Conservation (phyloP, 2,888 invertebrate genomes). For the Psococerastis gibbosa region DNA sequence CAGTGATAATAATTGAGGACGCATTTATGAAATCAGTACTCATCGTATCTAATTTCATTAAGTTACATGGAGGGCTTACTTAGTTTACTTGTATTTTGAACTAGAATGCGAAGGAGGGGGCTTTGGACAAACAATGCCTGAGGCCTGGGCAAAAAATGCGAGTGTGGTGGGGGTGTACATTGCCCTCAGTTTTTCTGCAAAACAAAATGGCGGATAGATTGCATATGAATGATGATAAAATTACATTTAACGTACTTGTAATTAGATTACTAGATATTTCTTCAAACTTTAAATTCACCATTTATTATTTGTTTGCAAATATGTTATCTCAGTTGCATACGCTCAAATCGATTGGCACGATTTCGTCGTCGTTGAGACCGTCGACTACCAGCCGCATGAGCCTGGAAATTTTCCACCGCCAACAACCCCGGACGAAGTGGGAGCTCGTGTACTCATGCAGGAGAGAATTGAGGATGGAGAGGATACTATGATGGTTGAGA, state of each 20-base stretch:
- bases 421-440: constrained; percentile 92
- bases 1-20: too few species aligned
- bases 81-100: too few species aligned
- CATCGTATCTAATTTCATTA: too few species aligned
- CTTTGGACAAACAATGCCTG: too few species aligned
- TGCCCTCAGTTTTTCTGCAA: too few species aligned
- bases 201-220: too few species aligned
- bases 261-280: constrained; percentile 10
- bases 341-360: constrained; percentile 99
- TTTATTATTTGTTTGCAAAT: not conserved
- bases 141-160: too few species aligned
- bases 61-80: too few species aligned
- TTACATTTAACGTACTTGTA: too few species aligned
- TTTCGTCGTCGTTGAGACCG: constrained; percentile 98
- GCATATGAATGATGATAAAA: constrained; percentile 3
- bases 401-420: constrained; percentile 92
- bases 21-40: too few species aligned
- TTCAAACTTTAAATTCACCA: constrained; percentile 8
- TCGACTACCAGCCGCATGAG: constrained; percentile 95
- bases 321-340: constrained; percentile 47
- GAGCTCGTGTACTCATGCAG: constrained; percentile 80
- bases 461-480: constrained; percentile 61
- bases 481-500: constrained; percentile 78
- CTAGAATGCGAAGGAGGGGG: too few species aligned
- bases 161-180: too few species aligned